A percentile compares a stretch with the other conserved stretches of the same genome.
Conservation (phyloP, 1,140 invertebrate genomes). For the Zaprionus africanus region DNA sequence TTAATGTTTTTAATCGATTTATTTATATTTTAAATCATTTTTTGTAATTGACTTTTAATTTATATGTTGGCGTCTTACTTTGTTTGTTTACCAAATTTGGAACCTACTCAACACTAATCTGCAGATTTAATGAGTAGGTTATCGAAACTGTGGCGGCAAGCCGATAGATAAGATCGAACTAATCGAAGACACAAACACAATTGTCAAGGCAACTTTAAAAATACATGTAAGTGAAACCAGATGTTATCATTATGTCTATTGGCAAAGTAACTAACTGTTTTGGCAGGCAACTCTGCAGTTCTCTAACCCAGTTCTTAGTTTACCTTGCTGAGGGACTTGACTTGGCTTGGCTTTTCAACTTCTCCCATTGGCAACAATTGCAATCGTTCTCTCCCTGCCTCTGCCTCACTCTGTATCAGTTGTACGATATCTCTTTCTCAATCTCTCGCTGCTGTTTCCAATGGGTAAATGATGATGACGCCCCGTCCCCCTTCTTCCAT, state of each 20-base stretch:
- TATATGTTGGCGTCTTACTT: too few species aligned
- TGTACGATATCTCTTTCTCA: slow-evolving; percentile 1
- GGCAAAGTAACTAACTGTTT: slow-evolving; percentile 4
- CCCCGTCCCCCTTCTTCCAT: background rate
- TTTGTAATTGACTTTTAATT: too few species aligned
- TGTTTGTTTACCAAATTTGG: too few species aligned
- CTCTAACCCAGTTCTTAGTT: background rate
- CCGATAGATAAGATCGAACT: too few species aligned
- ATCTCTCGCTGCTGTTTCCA: slow-evolving; percentile 20
- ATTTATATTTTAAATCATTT: background rate
- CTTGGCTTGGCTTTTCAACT: slow-evolving; percentile 42
- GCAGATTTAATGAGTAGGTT: too few species aligned
- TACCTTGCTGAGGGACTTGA: slow-evolving; percentile 47
- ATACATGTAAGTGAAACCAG: too few species aligned
- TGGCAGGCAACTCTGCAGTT: background rate
- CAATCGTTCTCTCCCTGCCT: slow-evolving; percentile 28
- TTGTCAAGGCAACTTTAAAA: too few species aligned
- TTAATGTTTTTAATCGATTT: background rate
- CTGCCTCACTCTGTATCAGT: background rate
- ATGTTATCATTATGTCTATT: slow-evolving; percentile 18
- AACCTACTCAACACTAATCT: too few species aligned
- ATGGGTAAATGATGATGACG: slow-evolving; percentile 33
- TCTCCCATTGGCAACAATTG: slow-evolving; percentile 64
- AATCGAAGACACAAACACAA: too few species aligned
- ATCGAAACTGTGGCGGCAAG: too few species aligned